A percentile compares a stretch with the other conserved stretches of the same genome.
These are phyloP conservation scores for Andrena minutula DNA, from an alignment of 2,888 invertebrate genomes.

Conservation along the genomic window DNA sequence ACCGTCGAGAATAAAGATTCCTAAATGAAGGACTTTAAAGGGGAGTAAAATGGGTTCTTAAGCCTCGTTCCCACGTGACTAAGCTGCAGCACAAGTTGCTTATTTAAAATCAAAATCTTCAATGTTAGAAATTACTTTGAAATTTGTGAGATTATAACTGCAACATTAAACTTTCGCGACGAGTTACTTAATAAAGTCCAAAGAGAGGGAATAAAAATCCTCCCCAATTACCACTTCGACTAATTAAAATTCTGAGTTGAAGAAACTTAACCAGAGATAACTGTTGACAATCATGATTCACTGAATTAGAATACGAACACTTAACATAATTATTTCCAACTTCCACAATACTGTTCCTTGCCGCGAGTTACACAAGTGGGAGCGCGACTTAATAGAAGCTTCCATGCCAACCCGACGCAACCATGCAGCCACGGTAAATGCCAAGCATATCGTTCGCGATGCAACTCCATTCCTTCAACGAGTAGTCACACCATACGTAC, in stretches of 20 bases:
- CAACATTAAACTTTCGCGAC: too few species aligned
- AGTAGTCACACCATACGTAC: constrained; percentile 53
- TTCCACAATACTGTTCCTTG: too few species aligned
- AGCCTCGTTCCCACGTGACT: background rate
- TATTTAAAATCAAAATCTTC: background rate
- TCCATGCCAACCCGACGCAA: background rate
- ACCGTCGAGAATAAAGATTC: background rate
- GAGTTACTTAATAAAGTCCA: too few species aligned
- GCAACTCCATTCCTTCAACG: background rate
- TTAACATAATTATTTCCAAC: too few species aligned
- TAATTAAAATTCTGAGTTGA: too few species aligned
- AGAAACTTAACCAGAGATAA: too few species aligned
- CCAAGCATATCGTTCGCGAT: background rate
- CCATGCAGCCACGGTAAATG: background rate
- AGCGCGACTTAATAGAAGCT: background rate
- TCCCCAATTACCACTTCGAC: too few species aligned
- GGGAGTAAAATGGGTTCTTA: background rate
- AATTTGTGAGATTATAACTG: too few species aligned
- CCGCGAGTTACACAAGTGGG: background rate
- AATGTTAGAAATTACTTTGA: background rate
- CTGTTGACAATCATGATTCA: too few species aligned
- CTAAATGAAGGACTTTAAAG: background rate
- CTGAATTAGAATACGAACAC: too few species aligned
- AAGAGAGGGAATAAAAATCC: too few species aligned
- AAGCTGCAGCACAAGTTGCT: too few species aligned